phyloP scores from a whole-genome alignment of 2,113 vertebrate genomes.

The Gadus chalcogrammus region DNA sequence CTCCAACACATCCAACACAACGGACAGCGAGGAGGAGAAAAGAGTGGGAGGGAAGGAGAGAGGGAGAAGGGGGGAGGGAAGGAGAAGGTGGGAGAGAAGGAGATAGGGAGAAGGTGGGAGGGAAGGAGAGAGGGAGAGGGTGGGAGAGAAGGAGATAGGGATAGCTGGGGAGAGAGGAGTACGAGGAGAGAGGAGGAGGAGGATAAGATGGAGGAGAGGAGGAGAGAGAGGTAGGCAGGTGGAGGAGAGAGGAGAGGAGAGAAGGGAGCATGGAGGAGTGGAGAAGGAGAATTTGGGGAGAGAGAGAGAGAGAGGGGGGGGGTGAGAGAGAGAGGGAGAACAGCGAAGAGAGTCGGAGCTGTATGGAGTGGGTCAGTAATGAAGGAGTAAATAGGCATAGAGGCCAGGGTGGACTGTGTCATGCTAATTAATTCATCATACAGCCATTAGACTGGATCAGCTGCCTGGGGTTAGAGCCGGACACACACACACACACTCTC shows the following conservation, averaged over 20 bases:
- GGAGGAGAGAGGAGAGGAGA: neutral
- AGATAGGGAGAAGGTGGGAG: too few species aligned
- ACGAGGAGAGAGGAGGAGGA: too few species aligned
- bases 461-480: constrained; percentile 20
- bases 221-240: constrained; percentile 14
- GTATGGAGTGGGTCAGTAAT: constrained; percentile 30
- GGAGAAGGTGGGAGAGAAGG: too few species aligned
- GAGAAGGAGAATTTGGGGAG: neutral
- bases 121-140: neutral
- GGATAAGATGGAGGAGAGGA: neutral
- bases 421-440: constrained; percentile 74
- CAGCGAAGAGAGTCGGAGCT: neutral
- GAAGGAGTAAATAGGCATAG: constrained; percentile 60
- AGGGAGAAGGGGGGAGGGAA: neutral
- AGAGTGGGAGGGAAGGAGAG: neutral
- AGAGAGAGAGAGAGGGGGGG: neutral
- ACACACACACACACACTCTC: neutral
- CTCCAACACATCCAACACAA: too few species aligned
- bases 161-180: neutral
- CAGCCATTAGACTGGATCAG: constrained; percentile 55
- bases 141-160: neutral
- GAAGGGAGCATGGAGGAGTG: constrained; percentile 7
- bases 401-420: constrained; percentile 48
- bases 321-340: neutral
- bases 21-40: neutral